A percentile compares a stretch with the other conserved stretches of the same genome.
phyloP scores from a whole-genome alignment of 2,888 invertebrate species.

The Entomobrya multifasciata region DNA sequence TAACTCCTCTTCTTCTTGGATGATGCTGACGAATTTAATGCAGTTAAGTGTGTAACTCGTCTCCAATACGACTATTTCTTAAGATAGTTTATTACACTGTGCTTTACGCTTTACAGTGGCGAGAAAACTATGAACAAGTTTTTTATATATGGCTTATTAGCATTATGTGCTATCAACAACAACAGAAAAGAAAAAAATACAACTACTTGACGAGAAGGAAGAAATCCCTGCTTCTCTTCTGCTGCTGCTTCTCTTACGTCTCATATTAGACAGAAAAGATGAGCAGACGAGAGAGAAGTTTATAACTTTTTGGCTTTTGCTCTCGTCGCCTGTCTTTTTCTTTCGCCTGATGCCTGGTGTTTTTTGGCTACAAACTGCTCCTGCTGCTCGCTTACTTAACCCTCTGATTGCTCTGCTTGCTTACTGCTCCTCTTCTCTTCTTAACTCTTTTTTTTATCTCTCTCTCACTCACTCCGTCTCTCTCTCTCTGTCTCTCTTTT shows the following conservation, averaged over 20 bases:
- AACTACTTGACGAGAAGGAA: conserved; percentile 38
- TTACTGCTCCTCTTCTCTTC: conserved; percentile 38
- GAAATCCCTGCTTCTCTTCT: conserved; percentile 31
- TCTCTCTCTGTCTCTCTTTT: no score
- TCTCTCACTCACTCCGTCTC: conserved; percentile 11
- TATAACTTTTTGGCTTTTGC: conserved; percentile 63
- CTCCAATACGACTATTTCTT: neutral
- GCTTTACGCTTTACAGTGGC: neutral
- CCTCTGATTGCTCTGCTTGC: conserved; percentile 39
- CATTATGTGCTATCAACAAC: conserved; percentile 57
- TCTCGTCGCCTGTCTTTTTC: conserved; percentile 50
- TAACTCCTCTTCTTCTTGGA: neutral
- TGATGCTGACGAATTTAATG: no score
- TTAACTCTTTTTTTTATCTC: conserved; percentile 42
- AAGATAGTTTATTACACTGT: conserved; percentile 10
- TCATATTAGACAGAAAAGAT: conserved; percentile 64
- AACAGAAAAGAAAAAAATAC: conserved; percentile 43
- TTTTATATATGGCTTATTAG: conserved; percentile 62
- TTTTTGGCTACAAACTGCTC: conserved; percentile 58
- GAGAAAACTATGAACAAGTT: conserved; percentile 14
- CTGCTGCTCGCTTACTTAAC: conserved; percentile 51
- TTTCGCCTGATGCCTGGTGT: conserved; percentile 32
- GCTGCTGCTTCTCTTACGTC: conserved; percentile 37
- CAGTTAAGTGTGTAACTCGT: neutral
- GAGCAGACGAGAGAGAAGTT: conserved; percentile 55